Conservation (phyloP, 2,888 invertebrate genomes). For the Prosopocoilus inquinatus region DNA sequence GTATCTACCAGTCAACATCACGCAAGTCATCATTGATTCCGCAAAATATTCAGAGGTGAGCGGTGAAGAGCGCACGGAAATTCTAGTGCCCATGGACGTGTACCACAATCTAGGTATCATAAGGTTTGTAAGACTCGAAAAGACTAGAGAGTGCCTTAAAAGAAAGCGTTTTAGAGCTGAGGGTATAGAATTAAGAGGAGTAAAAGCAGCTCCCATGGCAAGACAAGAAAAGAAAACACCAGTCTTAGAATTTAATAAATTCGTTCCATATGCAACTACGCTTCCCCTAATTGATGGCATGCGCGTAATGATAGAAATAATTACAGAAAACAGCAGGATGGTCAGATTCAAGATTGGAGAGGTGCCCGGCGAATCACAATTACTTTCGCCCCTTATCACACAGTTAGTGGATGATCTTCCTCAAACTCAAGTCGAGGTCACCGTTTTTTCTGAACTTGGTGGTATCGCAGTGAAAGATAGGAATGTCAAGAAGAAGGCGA, state of each 20-base stretch:
- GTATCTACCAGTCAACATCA: conserved; percentile 61
- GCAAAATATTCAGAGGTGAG: conserved; percentile 19
- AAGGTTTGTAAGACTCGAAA: conserved; percentile 15
- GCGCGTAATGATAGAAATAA: conserved; percentile 65
- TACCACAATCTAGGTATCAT: conserved; percentile 43
- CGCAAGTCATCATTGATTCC: conserved; percentile 23
- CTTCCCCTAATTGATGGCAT: conserved; percentile 47
- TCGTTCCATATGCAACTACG: conserved; percentile 59
- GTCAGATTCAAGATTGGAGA: conserved; percentile 63
- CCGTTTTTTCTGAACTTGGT: conserved; percentile 57
- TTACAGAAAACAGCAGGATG: conserved; percentile 67
- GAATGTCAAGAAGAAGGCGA: conserved; percentile 52
- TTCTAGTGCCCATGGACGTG: conserved; percentile 40
- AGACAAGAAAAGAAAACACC: conserved; percentile 67
- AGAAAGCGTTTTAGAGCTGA: conserved; percentile 56
- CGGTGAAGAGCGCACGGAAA: conserved; percentile 33
- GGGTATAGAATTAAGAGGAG: conserved; percentile 74
- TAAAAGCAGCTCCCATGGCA: conserved; percentile 76
- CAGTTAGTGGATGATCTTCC: conserved; percentile 67
- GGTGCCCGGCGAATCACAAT: conserved; percentile 25
- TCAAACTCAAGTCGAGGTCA: conserved; percentile 65
- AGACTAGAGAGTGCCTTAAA: not conserved
- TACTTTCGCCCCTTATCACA: conserved; percentile 56
- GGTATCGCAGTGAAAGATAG: conserved; percentile 62
- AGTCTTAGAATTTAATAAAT: conserved; percentile 72